Base-by-base conservation (phyloP, 2,888 invertebrate species). In the Coenonympha arcania region DNA sequence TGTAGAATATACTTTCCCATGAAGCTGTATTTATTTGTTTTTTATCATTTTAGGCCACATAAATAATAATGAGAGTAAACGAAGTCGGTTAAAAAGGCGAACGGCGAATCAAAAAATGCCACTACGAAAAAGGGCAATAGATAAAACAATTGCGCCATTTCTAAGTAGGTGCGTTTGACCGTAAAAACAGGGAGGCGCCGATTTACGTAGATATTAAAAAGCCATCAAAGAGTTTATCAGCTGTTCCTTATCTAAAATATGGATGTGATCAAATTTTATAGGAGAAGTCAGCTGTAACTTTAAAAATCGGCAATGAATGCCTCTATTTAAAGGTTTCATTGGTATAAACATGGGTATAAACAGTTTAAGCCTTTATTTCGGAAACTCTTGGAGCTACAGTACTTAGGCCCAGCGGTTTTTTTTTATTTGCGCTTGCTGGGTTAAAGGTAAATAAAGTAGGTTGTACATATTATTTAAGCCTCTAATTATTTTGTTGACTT, bases 171-270 rank as follows among this genome's bases (percentile, higher is more conserved):
- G n/a, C n/a, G n/a, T 19, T 11, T 36, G 4, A 20, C 20, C 19
- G 20, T 36, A 36, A 36, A 36, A 36, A 19, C 11, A 19, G 20
- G 36, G 20, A 19, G 36, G 36, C n/a, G n/a, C 9, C 36, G 36
- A 36, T 19, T 36, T 36, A 36, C 19, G 36, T 19, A 19, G 20
- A 20, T 36, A 36, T 36, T 20, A 36, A 36, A 36, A 36, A 36
- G 6, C 36, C 36, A 36, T 36, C 36, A 36, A 36, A 19, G 16
- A 20, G 36, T 36, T 36, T 36, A 20, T 36, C 36, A 36, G 36
- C 36, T 36, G 36, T 16, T 20, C 19, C 19, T 36, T 36, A 36
- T 36, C 36, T 20, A n/a, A 36, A 36, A 36, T 36, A 36, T 19
- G 16, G 19, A 19, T 36, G 36, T 19, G n/a, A 36, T 36, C 36